Conservation (phyloP, 2,888 invertebrate genomes). For the Leptura quadrifasciata region DNA sequence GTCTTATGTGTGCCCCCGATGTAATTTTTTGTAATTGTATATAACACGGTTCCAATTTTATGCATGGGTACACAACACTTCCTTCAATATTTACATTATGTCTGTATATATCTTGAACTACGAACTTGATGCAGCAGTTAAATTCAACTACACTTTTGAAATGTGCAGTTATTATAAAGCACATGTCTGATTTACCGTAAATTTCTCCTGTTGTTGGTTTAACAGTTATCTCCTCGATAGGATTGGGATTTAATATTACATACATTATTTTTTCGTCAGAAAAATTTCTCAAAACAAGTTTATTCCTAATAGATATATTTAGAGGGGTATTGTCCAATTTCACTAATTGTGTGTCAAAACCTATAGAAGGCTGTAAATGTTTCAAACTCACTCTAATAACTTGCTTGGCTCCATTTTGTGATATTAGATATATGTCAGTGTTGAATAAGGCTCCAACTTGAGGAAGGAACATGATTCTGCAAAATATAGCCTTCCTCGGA, state of each 20-base stretch:
- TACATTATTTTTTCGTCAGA: conserved; percentile 56
- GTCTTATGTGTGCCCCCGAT: conserved; percentile 65
- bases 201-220: conserved; percentile 60
- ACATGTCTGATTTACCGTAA: conserved; percentile 56
- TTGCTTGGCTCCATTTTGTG: conserved; percentile 67
- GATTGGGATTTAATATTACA: conserved; percentile 56
- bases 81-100: conserved; percentile 74
- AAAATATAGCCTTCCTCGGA: conserved; percentile 74
- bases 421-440: conserved; percentile 66
- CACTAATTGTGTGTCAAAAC: conserved; percentile 55
- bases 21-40: conserved; percentile 75
- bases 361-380: conserved; percentile 44
- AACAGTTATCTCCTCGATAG: conserved; percentile 58
- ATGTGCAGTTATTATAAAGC: conserved; percentile 58
- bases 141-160: conserved; percentile 55
- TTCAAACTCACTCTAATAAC: conserved; percentile 52
- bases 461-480: conserved; percentile 71
- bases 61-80: conserved; percentile 75
- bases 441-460: conserved; percentile 56
- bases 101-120: conserved; percentile 66
- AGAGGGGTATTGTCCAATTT: conserved; percentile 69
- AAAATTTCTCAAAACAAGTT: conserved; percentile 59
- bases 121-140: conserved; percentile 46
- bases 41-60: conserved; percentile 74
- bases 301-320: conserved; percentile 63